phyloP scores from a whole-genome alignment of 2,113 vertebrate genomes.

The Helogale parvula region DNA sequence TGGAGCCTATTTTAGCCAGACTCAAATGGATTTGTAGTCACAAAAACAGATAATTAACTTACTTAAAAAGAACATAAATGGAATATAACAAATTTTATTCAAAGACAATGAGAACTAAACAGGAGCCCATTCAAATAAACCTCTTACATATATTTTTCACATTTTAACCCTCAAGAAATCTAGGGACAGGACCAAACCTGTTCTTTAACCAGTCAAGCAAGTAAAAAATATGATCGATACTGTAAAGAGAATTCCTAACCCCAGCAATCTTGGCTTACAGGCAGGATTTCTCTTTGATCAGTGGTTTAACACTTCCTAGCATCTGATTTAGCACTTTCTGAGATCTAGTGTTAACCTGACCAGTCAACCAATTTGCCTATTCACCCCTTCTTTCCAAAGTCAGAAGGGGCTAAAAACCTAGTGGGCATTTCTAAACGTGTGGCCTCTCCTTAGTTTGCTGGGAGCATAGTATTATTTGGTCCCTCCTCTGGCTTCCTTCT shows the following conservation, averaged over 20 bases:
- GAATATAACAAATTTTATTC: conserved; percentile 73
- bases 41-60: conserved; percentile 53
- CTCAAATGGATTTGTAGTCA: conserved; percentile 48
- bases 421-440: neutral
- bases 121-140: conserved; percentile 57
- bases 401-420: neutral
- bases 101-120: conserved; percentile 70
- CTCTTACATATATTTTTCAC: conserved; percentile 70
- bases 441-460: neutral
- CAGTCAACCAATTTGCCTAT: neutral
- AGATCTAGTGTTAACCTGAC: neutral
- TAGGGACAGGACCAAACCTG: conserved; percentile 81
- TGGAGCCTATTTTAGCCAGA: conserved; percentile 31
- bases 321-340: conserved; percentile 2
- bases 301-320: neutral
- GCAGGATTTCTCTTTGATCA: neutral
- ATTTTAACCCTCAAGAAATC: conserved; percentile 76
- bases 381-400: neutral
- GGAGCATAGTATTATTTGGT: neutral
- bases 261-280: neutral
- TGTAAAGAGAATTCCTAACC: conserved; percentile 55
- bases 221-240: conserved; percentile 71
- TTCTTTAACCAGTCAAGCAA: conserved; percentile 69
- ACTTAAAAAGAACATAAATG: conserved; percentile 7
- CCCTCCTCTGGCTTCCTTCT: neutral